Base-by-base conservation (phyloP, 2,113 vertebrate species). In the Oreotragus oreotragus region DNA sequence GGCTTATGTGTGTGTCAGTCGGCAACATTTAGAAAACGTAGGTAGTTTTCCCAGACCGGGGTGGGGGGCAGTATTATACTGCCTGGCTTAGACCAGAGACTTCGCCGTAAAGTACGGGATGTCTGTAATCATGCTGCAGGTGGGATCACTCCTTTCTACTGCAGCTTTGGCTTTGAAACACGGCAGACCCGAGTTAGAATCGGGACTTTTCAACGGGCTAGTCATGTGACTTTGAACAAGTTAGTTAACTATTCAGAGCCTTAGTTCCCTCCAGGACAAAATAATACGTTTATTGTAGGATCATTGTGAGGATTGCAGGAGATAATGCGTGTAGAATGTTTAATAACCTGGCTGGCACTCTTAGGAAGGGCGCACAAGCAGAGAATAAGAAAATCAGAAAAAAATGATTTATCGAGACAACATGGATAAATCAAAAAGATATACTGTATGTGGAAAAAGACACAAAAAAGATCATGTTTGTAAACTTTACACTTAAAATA, bases 21-120 rank as follows among this genome's bases (percentile, higher is more conserved):
- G 11, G 25, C 90, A 91, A 25, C 66, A 53, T 96, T 92, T 80
- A 94, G 79, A 88, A 88, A 73, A 85, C 33, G 39, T 13, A 76
- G 66, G 39, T 7, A 23, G 33, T n/a, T 84, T 90, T 36, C n/a
- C 79, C 21, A 4, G 36, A 17, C n/a, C n/a, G 1, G 51, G 14
- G 0, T 4, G 9, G 5, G 55, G 9, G 23, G 55, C 1, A 5
- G 33, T 45, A 43, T 4, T 77, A 4, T 8, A 58, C 8, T 23
- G 15, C n/a, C 64, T 17, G 43, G 21, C 27, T 64, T 76, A 57
- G 7, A 60, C 9, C 27, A 73, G 47, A 39, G 57, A 60, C 12
- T 60, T 90, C 49, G 21, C 30, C 47, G 3, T n/a, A 43, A 73
- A 53, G 25, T 45, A 43, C 23, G 36, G 0, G 16, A 4, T 1